Percentiles rank a stretch among this genome's conserved stretches.
Evolutionary conservation across 2,113 vertebrate genomes (phyloP).

Genomic region (Haemorhous mexicanus): DNA sequence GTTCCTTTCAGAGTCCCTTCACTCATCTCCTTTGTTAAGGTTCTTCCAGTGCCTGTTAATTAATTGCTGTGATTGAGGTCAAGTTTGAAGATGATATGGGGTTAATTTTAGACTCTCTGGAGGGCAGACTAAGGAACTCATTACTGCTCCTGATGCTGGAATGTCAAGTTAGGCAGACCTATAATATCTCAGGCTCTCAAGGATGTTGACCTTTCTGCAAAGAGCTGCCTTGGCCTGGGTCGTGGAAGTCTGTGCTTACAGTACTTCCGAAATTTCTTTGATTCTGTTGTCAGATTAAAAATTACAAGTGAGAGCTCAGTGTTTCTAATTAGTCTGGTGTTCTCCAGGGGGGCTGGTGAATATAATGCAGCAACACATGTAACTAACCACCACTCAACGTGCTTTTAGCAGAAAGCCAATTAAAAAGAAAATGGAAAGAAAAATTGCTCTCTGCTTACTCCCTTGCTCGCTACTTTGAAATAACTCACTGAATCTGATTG

Average conservation of each 20-base stretch:
- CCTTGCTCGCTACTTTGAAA: not conserved
- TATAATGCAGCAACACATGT: not conserved
- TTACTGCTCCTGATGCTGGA: not conserved
- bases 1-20: not conserved
- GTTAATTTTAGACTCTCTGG: conserved; percentile 52
- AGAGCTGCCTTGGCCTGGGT: not conserved
- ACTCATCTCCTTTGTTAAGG: conserved; percentile 15
- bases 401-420: conserved; percentile 4
- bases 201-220: conserved; percentile 12
- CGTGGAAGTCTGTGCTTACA: not conserved
- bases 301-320: conserved; percentile 32
- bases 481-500: not conserved
- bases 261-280: not conserved
- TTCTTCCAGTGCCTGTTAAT: conserved; percentile 55
- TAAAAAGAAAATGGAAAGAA: conserved; percentile 5
- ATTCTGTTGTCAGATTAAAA: conserved; percentile 39
- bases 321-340: conserved; percentile 46
- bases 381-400: not conserved
- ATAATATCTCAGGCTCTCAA: not conserved
- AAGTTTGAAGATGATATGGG: conserved; percentile 41
- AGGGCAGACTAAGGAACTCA: conserved; percentile 49
- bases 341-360: not conserved
- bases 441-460: not conserved
- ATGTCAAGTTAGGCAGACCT: not conserved
- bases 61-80: conserved; percentile 65